These are phyloP conservation scores for Aphis gossypii DNA, from an alignment of 1,140 invertebrate species.

Conservation along the genomic window DNA sequence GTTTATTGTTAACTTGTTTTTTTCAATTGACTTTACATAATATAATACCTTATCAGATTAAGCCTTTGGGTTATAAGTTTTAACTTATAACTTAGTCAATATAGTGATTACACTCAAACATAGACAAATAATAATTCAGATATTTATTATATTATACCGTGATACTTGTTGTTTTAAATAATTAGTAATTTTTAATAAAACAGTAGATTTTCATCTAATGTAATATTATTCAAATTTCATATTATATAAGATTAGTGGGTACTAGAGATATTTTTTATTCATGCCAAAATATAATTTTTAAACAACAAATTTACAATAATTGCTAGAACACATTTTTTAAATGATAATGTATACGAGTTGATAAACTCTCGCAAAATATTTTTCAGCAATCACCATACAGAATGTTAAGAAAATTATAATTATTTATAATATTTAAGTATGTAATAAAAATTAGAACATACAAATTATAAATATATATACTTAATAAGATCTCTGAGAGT, in stretches of 20 bases:
- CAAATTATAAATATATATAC: background rate
- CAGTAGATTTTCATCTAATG: background rate
- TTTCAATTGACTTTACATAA: background rate
- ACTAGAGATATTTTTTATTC: background rate
- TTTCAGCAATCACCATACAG: background rate
- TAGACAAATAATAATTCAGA: background rate
- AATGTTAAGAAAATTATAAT: background rate
- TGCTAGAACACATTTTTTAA: background rate
- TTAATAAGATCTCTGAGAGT: background rate
- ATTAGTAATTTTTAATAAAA: background rate
- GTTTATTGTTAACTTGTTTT: background rate
- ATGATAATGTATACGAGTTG: background rate
- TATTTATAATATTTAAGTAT: background rate
- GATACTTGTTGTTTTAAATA: background rate
- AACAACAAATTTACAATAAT: background rate
- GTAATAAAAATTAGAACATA: background rate
- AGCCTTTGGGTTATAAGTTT: background rate
- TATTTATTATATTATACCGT: background rate
- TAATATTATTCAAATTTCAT: background rate
- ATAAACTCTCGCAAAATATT: background rate
- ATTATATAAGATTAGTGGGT: background rate
- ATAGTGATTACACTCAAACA: background rate
- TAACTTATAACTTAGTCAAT: background rate
- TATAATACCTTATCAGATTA: background rate
- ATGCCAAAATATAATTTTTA: background rate